A percentile compares a stretch with the other conserved stretches of the same genome.
Evolutionary conservation across 2,888 invertebrate genomes (phyloP).

Genomic region (Chirona hameri): DNA sequence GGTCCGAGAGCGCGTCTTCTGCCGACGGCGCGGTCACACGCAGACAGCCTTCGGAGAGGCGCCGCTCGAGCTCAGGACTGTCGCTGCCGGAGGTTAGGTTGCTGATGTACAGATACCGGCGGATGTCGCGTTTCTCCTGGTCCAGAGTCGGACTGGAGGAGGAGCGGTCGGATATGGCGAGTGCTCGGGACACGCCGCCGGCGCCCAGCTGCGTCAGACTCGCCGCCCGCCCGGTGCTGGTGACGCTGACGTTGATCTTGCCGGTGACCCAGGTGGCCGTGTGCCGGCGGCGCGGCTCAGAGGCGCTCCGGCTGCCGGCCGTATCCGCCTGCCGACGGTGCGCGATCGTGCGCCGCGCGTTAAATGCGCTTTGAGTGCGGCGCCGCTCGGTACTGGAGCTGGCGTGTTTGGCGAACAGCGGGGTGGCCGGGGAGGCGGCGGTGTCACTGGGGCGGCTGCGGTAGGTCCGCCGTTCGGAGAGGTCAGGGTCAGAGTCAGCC

Average conservation of each 20-base stretch:
- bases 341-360: conserved; percentile 39
- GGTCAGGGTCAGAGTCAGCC: conserved; percentile 31
- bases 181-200: conserved; percentile 48
- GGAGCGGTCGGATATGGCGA: conserved; percentile 54
- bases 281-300: conserved; percentile 36
- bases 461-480: conserved; percentile 2
- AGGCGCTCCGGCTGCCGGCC: conserved; percentile 37
- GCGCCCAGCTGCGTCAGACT: conserved; percentile 57
- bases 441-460: conserved; percentile 37
- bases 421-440: conserved; percentile 49
- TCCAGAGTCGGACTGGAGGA: conserved; percentile 43
- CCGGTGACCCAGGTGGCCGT: conserved; percentile 33
- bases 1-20: not conserved
- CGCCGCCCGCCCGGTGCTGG: conserved; percentile 77
- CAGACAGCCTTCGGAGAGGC: conserved; percentile 3
- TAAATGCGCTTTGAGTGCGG: conserved; percentile 47
- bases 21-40: not conserved
- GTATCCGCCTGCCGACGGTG: conserved; percentile 38
- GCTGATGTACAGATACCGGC: conserved; percentile 36
- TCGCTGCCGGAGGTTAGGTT: conserved; percentile 31
- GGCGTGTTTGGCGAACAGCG: conserved; percentile 60
- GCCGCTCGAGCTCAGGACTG: conserved; percentile 24
- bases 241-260: conserved; percentile 73
- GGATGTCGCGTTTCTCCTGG: conserved; percentile 38
- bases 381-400: conserved; percentile 59